These are phyloP conservation scores for Argopecten irradians DNA, from an alignment of 1,140 invertebrate genomes.

Conservation along the genomic window DNA sequence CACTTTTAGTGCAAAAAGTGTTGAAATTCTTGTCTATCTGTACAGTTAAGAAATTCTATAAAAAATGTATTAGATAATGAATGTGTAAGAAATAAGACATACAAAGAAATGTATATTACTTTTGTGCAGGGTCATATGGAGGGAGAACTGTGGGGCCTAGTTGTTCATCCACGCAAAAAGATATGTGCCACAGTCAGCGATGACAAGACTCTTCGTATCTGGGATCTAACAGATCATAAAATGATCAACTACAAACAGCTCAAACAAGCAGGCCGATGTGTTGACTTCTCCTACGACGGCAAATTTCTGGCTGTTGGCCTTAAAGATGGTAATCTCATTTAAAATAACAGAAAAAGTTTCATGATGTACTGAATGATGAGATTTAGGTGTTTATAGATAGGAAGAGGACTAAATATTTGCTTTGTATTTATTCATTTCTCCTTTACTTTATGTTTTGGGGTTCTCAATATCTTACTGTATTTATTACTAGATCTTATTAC, in stretches of 20 bases:
- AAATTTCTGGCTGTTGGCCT: constrained; percentile 74
- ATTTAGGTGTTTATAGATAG: too few relatives aligned
- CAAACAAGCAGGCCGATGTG: constrained; percentile 72
- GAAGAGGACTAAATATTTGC: constrained; percentile 30
- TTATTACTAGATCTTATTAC: neutral
- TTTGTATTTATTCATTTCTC: neutral
- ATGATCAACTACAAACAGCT: constrained; percentile 73
- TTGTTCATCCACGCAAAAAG: constrained; percentile 71
- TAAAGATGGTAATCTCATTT: constrained; percentile 77
- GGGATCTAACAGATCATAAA: constrained; percentile 69
- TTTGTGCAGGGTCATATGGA: constrained; percentile 74
- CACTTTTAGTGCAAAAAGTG: too few relatives aligned
- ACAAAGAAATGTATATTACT: neutral
- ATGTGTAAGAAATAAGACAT: neutral
- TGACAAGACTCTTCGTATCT: constrained; percentile 75
- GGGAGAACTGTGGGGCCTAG: constrained; percentile 77
- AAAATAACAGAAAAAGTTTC: too few relatives aligned
- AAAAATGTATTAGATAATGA: too few relatives aligned
- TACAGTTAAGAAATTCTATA: too few relatives aligned
- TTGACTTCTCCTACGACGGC: constrained; percentile 75
- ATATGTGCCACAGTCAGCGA: constrained; percentile 76
- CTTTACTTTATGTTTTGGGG: neutral
- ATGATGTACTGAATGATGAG: too few relatives aligned
- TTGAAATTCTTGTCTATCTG: too few relatives aligned
- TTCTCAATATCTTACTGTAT: neutral